Conservation (phyloP, 2,888 invertebrate species). For the Agrotis ipsilon region DNA sequence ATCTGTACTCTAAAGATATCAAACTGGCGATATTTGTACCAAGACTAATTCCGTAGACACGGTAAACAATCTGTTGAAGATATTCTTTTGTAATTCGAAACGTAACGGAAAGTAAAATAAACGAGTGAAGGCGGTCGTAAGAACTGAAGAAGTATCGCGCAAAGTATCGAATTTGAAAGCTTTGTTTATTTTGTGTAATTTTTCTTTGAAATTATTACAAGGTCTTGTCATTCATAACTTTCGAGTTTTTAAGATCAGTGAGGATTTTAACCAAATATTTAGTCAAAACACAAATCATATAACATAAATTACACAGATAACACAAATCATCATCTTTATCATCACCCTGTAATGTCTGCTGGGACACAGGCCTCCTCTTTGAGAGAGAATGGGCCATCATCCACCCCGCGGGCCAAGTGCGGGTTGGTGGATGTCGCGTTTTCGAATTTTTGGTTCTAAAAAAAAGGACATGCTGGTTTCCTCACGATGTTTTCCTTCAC, state of each 20-base stretch:
- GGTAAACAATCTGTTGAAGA: constrained; percentile 57
- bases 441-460: no score
- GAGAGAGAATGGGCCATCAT: no score
- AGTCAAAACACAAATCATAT: no score
- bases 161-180: constrained; percentile 61
- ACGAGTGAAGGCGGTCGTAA: constrained; percentile 40
- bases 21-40: constrained; percentile 36
- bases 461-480: no score
- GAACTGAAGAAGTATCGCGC: constrained; percentile 50
- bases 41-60: constrained; percentile 51
- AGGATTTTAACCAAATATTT: no score
- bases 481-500: no score
- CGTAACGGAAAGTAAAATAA: constrained; percentile 61
- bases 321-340: no score
- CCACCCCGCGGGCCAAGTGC: no score
- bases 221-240: constrained; percentile 6
- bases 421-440: no score
- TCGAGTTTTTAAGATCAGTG: neutral
- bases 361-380: no score
- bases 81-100: constrained; percentile 65
- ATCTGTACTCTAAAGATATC: constrained; percentile 46
- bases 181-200: constrained; percentile 51
- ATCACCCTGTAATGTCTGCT: no score
- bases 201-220: constrained; percentile 28
- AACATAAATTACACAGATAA: no score